Evolutionary conservation across 2,888 invertebrate genomes (phyloP).

Genomic region (Drosophila eohydei): DNA sequence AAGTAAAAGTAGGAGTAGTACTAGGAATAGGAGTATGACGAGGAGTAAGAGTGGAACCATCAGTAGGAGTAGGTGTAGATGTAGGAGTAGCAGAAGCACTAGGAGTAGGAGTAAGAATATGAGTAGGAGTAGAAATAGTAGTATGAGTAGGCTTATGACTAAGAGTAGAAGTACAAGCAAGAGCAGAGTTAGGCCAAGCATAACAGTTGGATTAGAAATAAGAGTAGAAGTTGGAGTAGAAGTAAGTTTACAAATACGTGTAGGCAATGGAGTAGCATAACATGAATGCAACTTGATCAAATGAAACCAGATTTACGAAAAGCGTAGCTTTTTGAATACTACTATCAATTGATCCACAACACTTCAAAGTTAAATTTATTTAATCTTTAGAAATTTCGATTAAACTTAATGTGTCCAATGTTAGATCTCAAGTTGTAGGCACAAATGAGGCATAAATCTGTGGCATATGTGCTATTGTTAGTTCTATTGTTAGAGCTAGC

Average conservation of each 20-base stretch:
- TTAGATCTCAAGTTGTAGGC: neutral
- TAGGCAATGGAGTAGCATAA: neutral
- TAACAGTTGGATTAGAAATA: neutral
- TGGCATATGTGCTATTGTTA: constrained; percentile 14
- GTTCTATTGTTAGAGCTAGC: constrained; percentile 16
- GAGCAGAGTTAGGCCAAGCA: too few species aligned
- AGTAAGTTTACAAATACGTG: neutral
- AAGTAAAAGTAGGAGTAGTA: neutral
- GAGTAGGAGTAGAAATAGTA: neutral
- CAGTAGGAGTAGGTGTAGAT: neutral
- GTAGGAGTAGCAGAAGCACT: neutral
- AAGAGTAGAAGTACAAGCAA: neutral
- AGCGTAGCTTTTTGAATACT: neutral
- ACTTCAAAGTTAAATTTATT: neutral
- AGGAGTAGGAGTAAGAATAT: neutral
- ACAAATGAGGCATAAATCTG: constrained; percentile 13
- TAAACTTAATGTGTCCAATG: neutral
- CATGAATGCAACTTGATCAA: too few species aligned
- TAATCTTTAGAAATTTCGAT: neutral
- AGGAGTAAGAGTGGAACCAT: neutral
- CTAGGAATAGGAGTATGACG: neutral
- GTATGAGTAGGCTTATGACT: too few species aligned
- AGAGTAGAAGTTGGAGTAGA: neutral
- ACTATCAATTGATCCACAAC: neutral
- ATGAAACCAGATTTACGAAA: too few species aligned